These are phyloP conservation scores for Lasaia peninsularis DNA, from an alignment of 1,140 invertebrate genomes.

Conservation along the genomic window DNA sequence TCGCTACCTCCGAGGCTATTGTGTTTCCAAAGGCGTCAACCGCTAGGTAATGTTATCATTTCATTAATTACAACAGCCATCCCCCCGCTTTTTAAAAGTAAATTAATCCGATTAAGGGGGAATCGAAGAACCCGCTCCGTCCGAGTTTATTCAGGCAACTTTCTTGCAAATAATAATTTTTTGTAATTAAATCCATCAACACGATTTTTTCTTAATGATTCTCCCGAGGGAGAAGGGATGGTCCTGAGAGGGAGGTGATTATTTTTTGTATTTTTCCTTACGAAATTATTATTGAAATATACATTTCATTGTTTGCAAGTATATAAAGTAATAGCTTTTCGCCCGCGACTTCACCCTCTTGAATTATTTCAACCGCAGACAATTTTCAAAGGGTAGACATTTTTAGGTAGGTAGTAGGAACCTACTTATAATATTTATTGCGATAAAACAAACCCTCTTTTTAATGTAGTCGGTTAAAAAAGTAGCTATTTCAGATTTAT, in stretches of 20 bases:
- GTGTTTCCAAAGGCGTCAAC: constrained; percentile 54
- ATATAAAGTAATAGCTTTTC: constrained; percentile 21
- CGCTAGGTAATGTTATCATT: constrained; percentile 74
- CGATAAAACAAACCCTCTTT: no score
- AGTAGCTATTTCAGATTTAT: no score
- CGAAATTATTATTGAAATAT: constrained; percentile 9
- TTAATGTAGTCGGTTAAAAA: no score
- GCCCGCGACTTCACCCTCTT: no score
- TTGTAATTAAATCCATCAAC: constrained; percentile 77
- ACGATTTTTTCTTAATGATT: constrained; percentile 77
- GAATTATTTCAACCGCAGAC: no score
- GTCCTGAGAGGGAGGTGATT: constrained; percentile 29
- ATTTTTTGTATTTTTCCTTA: constrained; percentile 25
- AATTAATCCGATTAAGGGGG: constrained; percentile 76
- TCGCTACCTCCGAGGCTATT: constrained; percentile 37
- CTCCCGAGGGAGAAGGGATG: constrained; percentile 56
- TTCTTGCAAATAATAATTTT: constrained; percentile 76
- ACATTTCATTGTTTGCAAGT: no score
- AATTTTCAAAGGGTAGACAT: no score
- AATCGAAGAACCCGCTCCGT: constrained; percentile 74
- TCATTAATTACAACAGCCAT: constrained; percentile 74
- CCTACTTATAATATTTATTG: no score
- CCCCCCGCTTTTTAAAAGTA: constrained; percentile 74
- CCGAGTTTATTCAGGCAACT: constrained; percentile 72
- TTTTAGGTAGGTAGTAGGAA: no score